phyloP scores from a whole-genome alignment of 2,113 vertebrate species.

The Mugil cephalus region DNA sequence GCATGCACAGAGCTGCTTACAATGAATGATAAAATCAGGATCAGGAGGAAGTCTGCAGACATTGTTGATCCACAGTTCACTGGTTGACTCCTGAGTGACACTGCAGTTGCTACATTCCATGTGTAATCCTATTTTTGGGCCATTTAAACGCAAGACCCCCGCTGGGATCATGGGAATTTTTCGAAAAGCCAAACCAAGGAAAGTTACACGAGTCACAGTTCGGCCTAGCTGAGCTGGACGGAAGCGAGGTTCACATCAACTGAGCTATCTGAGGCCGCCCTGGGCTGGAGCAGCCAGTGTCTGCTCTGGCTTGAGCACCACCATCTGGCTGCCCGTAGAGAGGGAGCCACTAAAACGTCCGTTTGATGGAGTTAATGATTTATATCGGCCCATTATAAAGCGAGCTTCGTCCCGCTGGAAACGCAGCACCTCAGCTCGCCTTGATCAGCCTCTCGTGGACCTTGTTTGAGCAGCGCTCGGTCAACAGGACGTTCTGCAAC shows the following conservation, averaged over 20 bases:
- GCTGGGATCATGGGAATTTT: constrained; percentile 41
- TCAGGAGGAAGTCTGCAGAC: constrained; percentile 45
- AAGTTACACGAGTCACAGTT: constrained; percentile 11
- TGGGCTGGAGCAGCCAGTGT: constrained; percentile 38
- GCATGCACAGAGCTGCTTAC: constrained; percentile 45
- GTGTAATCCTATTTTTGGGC: constrained; percentile 22
- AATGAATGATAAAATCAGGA: constrained; percentile 37
- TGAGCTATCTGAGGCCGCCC: constrained; percentile 58
- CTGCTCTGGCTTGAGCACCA: constrained; percentile 73
- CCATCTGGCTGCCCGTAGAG: constrained; percentile 74
- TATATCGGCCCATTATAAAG: constrained; percentile 68
- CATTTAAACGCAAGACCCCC: constrained; percentile 14
- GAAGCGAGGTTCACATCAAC: constrained; percentile 65
- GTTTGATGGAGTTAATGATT: constrained; percentile 84
- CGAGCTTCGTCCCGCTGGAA: constrained; percentile 52
- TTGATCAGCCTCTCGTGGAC: constrained; percentile 42
- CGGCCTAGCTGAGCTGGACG: not conserved
- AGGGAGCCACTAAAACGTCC: constrained; percentile 61
- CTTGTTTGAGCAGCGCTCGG: constrained; percentile 19
- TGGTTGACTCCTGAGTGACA: constrained; percentile 18
- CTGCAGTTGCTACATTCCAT: constrained; percentile 23
- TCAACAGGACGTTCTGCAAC: constrained; percentile 34
- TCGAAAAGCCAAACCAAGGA: constrained; percentile 4
- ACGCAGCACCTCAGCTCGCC: constrained; percentile 31
- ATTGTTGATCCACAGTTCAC: not conserved